These are phyloP conservation scores for Drepanosiphum platanoidis DNA, from an alignment of 2,888 invertebrate species.

Conservation along the genomic window DNA sequence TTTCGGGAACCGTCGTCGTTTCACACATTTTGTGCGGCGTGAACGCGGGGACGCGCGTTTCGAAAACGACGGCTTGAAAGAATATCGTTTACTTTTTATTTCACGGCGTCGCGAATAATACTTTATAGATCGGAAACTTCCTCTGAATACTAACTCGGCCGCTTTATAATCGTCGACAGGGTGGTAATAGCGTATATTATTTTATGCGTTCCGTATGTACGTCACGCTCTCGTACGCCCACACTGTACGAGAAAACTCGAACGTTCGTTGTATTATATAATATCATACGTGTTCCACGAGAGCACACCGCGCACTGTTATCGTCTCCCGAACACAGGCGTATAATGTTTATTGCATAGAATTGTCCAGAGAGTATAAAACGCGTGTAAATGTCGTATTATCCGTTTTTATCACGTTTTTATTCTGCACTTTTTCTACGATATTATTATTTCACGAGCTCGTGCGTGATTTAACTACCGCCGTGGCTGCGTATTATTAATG, in stretches of 20 bases:
- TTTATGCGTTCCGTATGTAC: background rate
- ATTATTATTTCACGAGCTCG: background rate
- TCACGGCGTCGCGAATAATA: background rate
- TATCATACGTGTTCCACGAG: too few relatives aligned
- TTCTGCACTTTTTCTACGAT: background rate
- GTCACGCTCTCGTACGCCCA: background rate
- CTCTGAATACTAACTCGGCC: background rate
- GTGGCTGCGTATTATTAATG: too few relatives aligned
- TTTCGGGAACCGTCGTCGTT: background rate
- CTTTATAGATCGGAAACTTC: background rate
- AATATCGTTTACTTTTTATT: background rate
- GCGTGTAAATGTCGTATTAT: too few relatives aligned
- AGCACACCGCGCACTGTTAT: background rate
- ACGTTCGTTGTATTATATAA: background rate
- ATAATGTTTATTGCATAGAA: background rate
- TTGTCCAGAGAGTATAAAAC: too few relatives aligned
- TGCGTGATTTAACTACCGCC: background rate
- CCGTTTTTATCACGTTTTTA: background rate
- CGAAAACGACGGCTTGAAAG: background rate
- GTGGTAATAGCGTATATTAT: too few relatives aligned
- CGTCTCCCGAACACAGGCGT: background rate
- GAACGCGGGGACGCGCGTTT: background rate
- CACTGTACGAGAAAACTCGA: background rate
- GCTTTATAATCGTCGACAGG: background rate
- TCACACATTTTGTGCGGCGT: too few relatives aligned